Base-by-base conservation (phyloP, 2,888 invertebrate genomes). In the Meliscaeva auricollis region DNA sequence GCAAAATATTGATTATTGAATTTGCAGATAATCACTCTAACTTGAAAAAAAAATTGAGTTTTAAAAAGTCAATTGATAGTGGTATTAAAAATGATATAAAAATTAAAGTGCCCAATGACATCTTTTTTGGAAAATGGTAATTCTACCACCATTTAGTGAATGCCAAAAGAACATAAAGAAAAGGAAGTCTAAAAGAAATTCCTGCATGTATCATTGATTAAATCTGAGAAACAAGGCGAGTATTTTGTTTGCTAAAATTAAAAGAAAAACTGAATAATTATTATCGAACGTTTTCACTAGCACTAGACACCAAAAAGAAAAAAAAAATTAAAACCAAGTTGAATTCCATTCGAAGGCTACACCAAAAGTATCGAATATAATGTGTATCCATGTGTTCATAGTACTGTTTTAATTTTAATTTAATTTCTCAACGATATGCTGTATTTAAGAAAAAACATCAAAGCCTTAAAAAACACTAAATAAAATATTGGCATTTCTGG, bases 261-360 rank as follows among this genome's bases (percentile, higher is more conserved):
- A 26, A 52, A n/a, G 13, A 41, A 38, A 41, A 13, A 41, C n/a
- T 13, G 13, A 0, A 4, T 13, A 52, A 52, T 30, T 52, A 30
- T 30, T 2, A 17, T 54, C n/a, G n/a, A n/a, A n/a, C n/a, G n/a
- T n/a, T n/a, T 64, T 62, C 75, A 64, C 69, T 60, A 26, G 64
- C 75, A 81, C 70, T 66, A 38, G 17, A 66, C 58, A 81, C 76
- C 69, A 54, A 50, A 35, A 75, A 69, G 76, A n/a, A n/a, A n/a
- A n/a, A n/a, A 56, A 52, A 35, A 75, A 70, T 56, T 48, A 66
- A 72, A 62, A 78, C 20, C 30, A 58, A 58, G 50, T 60, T 41
- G 38, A 38, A 38, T 11, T 38, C 11, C 9, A 11, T 38, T 38
- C 3, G 17, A 64, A 75, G 44, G 9, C 52, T 15, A 73, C 48